A percentile compares a stretch with the other conserved stretches of the same genome.
phyloP scores from a whole-genome alignment of 2,797 vertebrate species.

The Moxostoma hubbsi region DNA sequence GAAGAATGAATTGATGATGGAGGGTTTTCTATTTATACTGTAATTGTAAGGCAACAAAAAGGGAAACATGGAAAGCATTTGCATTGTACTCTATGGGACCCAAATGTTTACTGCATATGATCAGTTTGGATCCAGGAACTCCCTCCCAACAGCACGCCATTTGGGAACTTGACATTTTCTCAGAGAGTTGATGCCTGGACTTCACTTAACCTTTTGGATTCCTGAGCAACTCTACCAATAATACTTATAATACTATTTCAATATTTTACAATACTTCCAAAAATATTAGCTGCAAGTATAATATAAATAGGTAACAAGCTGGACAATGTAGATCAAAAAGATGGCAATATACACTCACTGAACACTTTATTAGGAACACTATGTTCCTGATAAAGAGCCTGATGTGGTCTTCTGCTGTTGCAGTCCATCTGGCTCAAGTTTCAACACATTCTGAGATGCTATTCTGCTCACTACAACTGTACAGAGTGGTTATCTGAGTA shows the following conservation, averaged over 20 bases:
- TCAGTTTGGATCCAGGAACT: background rate
- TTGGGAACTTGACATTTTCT: background rate
- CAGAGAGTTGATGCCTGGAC: background rate
- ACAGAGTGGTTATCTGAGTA: no score
- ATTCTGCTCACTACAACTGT: no score
- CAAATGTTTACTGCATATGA: background rate
- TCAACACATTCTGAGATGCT: no score
- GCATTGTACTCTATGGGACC: background rate
- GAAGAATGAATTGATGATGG: background rate
- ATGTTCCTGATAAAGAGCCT: no score
- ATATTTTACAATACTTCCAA: background rate
- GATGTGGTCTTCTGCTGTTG: no score
- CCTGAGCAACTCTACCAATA: background rate
- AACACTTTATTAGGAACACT: no score
- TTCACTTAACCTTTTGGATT: background rate
- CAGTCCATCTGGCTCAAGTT: no score
- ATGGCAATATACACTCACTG: no score
- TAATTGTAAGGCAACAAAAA: background rate
- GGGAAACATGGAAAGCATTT: background rate
- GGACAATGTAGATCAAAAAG: no score
- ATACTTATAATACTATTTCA: background rate
- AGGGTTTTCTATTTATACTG: background rate
- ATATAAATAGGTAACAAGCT: background rate
- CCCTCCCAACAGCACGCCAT: background rate
- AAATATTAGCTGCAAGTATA: background rate